Base-by-base conservation (phyloP, 2,888 invertebrate genomes). In the Anticlea derivata region DNA sequence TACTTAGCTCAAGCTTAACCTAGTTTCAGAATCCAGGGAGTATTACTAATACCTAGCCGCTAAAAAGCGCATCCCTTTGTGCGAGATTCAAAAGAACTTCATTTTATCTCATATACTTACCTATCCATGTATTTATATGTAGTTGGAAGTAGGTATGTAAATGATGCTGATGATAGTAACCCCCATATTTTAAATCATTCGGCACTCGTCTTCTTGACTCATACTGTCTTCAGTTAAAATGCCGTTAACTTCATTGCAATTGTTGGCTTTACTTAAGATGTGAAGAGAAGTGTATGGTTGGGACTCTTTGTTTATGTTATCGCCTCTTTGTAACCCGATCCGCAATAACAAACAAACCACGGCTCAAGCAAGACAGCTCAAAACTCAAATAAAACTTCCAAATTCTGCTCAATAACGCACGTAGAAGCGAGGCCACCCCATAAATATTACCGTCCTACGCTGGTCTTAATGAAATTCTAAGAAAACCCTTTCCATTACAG, bases 401-500 rank as follows among this genome's bases (percentile, higher is more conserved):
- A 26, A 41, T 27, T 22, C 10, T 22, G 23, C 43, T 44, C 44
- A 53, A 55, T 53, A 54, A 51, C 20, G 48, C 8, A 44, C 48
- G 51, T 46, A 47, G 43, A 24, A 24, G 35, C 7, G 11, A 55
- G 27, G 44, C 43, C 48, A 56, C 45, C 48, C 39, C 17, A 30
- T 43, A 39, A 52, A 50, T 30, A 31, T 35, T 8, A 58, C 31
- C 47, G 27, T 20, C 49, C 54, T 40, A 54, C 48, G 44, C 48
- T 50, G 6, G 7, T 43, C 51, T 37, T 50, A 53, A 56, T 58
- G 50, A 57, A 58, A 60, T 56, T 51, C 52, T 53, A 52, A 55
- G 60, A 55, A 62, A 60, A 40, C 56, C 52, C 54, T 59, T 55
- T 61, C 49, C 47, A 49, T 57, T 51, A 55, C 38, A 45, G 53